These are phyloP conservation scores for Pseudachorutes palmiensis DNA, from an alignment of 1,140 invertebrate species.

Conservation along the genomic window DNA sequence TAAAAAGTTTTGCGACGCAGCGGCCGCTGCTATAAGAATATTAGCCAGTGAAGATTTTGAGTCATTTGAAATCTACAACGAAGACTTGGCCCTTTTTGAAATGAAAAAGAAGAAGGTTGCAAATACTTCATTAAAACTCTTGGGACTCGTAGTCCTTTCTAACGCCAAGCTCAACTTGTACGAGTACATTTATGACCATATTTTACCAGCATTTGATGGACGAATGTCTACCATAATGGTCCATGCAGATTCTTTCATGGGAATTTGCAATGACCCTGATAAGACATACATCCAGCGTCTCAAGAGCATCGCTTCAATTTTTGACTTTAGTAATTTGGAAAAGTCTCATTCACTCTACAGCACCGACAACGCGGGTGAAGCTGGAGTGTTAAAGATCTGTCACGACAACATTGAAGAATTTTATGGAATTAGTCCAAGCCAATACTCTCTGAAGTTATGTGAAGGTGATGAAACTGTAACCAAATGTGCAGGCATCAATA, in stretches of 20 bases:
- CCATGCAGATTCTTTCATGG: background rate
- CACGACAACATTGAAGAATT: background rate
- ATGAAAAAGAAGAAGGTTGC: background rate
- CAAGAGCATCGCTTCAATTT: background rate
- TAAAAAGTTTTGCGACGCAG: background rate
- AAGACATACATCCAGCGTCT: background rate
- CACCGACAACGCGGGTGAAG: background rate
- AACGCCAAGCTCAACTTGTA: background rate
- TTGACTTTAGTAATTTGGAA: background rate
- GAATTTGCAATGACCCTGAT: slow-evolving; percentile 7
- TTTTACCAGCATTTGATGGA: background rate
- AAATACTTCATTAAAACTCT: background rate
- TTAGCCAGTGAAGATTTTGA: background rate
- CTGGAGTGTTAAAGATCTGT: background rate
- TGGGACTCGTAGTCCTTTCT: background rate
- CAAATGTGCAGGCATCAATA: background rate
- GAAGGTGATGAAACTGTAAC: background rate
- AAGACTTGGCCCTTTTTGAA: background rate
- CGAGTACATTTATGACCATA: background rate
- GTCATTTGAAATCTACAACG: background rate
- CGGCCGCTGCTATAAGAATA: background rate
- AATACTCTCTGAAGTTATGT: background rate
- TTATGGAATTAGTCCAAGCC: background rate
- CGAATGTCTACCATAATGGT: background rate
- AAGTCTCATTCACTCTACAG: background rate